phyloP scores from a whole-genome alignment of 2,888 invertebrate genomes.

The Amphipyra tragopoginis region DNA sequence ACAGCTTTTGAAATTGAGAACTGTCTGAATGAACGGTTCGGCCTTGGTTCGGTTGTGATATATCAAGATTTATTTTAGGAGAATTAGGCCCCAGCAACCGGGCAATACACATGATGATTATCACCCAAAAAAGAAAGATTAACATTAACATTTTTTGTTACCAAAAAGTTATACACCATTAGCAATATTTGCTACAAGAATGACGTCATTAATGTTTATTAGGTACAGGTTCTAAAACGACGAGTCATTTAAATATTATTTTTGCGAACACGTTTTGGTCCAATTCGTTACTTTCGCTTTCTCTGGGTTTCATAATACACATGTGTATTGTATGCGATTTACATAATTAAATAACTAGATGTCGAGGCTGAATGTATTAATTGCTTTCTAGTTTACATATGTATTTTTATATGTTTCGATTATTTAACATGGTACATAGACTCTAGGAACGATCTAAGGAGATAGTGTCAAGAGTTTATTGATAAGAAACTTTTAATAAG shows the following conservation, averaged over 20 bases:
- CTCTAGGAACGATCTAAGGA: too few species aligned
- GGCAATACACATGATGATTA: too few species aligned
- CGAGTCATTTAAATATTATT: conserved; percentile 6
- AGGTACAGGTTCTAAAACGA: background rate
- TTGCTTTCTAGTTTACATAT: background rate
- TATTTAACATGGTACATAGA: background rate
- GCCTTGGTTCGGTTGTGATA: too few species aligned
- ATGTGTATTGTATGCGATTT: conserved; percentile 8
- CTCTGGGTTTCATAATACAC: conserved; percentile 17
- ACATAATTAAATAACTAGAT: conserved; percentile 33
- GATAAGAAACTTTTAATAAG: too few species aligned
- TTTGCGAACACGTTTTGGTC: conserved; percentile 17
- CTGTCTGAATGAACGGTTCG: too few species aligned
- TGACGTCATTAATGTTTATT: background rate
- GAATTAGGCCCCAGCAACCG: too few species aligned
- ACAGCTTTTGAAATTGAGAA: too few species aligned
- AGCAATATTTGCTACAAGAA: conserved; percentile 6
- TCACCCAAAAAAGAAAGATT: too few species aligned
- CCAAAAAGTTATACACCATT: background rate
- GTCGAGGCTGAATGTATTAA: background rate
- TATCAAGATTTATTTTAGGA: too few species aligned
- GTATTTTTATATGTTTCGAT: background rate
- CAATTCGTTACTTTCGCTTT: conserved; percentile 41
- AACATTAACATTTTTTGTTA: background rate
- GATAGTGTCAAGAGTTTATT: too few species aligned